A percentile compares a stretch with the other conserved stretches of the same genome.
These are phyloP conservation scores for Diplodus puntazzo DNA, from an alignment of 2,797 vertebrate species.

Conservation along the genomic window DNA sequence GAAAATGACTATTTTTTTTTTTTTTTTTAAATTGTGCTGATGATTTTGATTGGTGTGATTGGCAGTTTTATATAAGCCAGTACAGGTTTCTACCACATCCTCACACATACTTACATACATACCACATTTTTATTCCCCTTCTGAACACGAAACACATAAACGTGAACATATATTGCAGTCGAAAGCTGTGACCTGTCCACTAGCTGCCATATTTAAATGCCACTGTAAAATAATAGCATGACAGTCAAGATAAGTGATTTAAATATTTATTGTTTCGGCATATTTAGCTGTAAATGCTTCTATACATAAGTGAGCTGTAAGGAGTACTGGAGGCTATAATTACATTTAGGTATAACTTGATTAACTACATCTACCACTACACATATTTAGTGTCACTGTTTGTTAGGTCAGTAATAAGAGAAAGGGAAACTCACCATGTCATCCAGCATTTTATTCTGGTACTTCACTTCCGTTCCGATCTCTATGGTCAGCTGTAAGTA, in stretches of 20 bases:
- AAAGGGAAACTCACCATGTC: constrained; percentile 91
- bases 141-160: too few relatives aligned
- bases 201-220: neutral
- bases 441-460: constrained; percentile 92
- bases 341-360: accelerated
- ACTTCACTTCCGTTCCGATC: constrained; percentile 96
- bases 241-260: neutral
- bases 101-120: too few relatives aligned
- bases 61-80: too few relatives aligned
- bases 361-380: neutral
- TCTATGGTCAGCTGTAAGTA: constrained; percentile 94
- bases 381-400: too few relatives aligned
- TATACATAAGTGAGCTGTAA: neutral
- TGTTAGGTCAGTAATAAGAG: neutral
- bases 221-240: neutral
- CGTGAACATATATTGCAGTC: neutral
- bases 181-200: neutral
- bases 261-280: neutral
- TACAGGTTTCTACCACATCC: too few relatives aligned
- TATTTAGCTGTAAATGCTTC: neutral
- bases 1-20: too few relatives aligned
- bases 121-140: too few relatives aligned
- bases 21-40: too few relatives aligned
- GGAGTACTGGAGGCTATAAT: neutral
- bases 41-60: too few relatives aligned